Evolutionary conservation across 2,113 vertebrate genomes (phyloP).

Genomic region (Scytalopus superciliaris): DNA sequence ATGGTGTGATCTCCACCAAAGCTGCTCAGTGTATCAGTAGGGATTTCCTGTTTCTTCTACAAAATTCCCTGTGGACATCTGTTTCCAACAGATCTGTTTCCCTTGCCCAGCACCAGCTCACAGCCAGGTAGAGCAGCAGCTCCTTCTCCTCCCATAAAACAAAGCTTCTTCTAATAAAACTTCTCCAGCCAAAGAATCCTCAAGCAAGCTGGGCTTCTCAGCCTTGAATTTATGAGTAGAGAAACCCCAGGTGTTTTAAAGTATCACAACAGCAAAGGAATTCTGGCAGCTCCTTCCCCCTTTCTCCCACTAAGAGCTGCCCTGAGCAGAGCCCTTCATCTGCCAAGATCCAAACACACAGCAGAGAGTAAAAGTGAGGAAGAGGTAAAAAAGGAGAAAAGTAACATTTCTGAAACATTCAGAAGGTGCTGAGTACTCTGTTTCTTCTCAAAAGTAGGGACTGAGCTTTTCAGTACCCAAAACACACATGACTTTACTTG

Average conservation of each 20-base stretch:
- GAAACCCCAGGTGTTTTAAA: not conserved
- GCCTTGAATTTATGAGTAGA: not conserved
- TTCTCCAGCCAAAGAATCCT: not conserved
- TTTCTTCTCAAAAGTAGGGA: not conserved
- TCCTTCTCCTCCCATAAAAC: not conserved
- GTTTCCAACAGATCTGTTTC: not conserved
- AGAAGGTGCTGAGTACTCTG: not conserved
- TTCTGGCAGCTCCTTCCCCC: not conserved
- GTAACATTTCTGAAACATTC: not conserved
- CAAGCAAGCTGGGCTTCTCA: not conserved
- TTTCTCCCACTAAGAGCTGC: not conserved
- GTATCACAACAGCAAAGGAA: not conserved
- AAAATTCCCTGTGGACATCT: not conserved
- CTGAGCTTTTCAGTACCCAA: not conserved
- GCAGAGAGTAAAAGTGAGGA: not conserved
- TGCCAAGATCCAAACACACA: not conserved
- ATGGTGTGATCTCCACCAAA: fast-evolving
- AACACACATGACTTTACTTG: not conserved
- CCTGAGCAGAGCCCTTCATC: not conserved
- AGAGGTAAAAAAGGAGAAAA: not conserved
- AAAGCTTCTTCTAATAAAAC: not conserved
- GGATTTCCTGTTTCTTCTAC: not conserved
- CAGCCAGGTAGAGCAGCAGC: not conserved
- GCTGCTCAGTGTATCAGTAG: not conserved
- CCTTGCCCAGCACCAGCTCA: not conserved